Conservation (phyloP, 2,797 vertebrate genomes). For the Sylvilagus floridanus region DNA sequence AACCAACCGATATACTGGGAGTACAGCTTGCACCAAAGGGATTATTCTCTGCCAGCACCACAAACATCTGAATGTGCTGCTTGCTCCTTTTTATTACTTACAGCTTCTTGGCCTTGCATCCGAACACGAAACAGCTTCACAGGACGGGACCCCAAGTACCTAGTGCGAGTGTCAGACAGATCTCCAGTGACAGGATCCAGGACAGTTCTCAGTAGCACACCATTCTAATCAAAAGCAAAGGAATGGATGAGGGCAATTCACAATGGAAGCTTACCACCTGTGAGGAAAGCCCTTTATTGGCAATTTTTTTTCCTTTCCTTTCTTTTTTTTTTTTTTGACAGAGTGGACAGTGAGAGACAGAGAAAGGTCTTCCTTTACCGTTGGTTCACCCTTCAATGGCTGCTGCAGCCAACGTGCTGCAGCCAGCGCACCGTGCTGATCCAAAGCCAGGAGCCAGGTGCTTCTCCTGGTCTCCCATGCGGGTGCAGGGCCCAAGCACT, state of each 20-base stretch:
- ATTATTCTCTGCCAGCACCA: neutral
- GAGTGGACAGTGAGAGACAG: too few species aligned
- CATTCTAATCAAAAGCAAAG: slow-evolving; percentile 89
- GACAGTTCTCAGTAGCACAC: slow-evolving; percentile 96
- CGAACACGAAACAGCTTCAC: slow-evolving; percentile 98
- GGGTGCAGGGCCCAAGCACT: too few species aligned
- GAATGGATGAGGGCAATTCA: neutral
- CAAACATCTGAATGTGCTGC: neutral
- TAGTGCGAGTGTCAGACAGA: slow-evolving; percentile 97
- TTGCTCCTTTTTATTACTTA: slow-evolving; percentile 85
- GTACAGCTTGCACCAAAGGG: neutral
- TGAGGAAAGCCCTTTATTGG: neutral
- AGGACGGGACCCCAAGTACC: slow-evolving; percentile 96
- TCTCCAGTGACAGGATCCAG: slow-evolving; percentile 98
- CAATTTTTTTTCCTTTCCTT: too few species aligned
- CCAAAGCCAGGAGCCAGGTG: too few species aligned
- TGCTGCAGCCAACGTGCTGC: too few species aligned
- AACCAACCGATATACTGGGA: neutral
- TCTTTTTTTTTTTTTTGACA: too few species aligned
- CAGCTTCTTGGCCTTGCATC: slow-evolving; percentile 99
- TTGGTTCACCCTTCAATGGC: too few species aligned
- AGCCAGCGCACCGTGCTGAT: too few species aligned
- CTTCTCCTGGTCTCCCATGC: too few species aligned
- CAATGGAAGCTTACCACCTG: neutral
- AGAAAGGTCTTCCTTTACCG: too few species aligned